Conservation (phyloP, 2,797 vertebrate species). For the Anabas testudineus region DNA sequence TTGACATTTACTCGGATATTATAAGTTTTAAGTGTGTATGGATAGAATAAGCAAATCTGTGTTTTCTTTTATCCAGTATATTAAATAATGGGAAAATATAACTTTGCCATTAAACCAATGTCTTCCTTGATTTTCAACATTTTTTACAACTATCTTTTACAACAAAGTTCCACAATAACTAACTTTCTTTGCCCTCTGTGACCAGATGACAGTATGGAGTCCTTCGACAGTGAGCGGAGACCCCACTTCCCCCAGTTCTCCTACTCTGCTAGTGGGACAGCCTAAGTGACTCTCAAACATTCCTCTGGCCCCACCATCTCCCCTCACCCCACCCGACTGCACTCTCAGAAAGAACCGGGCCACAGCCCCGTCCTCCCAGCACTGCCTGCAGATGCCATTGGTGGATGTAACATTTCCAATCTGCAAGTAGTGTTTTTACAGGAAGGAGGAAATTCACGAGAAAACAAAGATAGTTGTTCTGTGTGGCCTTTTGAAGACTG, state of each 20-base stretch:
- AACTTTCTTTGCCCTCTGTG: conserved; percentile 12
- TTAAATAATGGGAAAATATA: background rate
- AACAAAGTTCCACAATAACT: background rate
- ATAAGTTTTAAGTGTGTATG: too few relatives aligned
- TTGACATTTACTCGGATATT: too few relatives aligned
- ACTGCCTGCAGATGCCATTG: conserved; percentile 67
- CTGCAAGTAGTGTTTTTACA: conserved; percentile 73
- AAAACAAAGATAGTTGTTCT: conserved; percentile 69
- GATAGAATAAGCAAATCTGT: too few relatives aligned
- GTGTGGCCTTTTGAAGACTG: conserved; percentile 74
- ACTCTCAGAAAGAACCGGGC: conserved; percentile 83
- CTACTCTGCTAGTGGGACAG: conserved; percentile 97
- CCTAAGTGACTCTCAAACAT: conserved; percentile 83
- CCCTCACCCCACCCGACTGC: conserved; percentile 81
- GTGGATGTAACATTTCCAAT: conserved; percentile 83
- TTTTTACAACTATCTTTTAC: background rate
- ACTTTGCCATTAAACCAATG: background rate
- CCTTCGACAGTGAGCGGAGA: conserved; percentile 93
- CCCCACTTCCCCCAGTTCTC: conserved; percentile 99
- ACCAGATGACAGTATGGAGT: conserved; percentile 95
- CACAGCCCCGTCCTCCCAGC: conserved; percentile 53
- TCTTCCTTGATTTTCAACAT: background rate
- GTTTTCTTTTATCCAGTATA: too few relatives aligned
- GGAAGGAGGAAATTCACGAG: conserved; percentile 68
- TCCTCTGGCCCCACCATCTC: conserved; percentile 65